Evolutionary conservation across 37 sponge, comb jelly and placozoan species (phyloP), one percentile per base, ranked within the genome.

Genomic region (Hormiphora californensis): DNA sequence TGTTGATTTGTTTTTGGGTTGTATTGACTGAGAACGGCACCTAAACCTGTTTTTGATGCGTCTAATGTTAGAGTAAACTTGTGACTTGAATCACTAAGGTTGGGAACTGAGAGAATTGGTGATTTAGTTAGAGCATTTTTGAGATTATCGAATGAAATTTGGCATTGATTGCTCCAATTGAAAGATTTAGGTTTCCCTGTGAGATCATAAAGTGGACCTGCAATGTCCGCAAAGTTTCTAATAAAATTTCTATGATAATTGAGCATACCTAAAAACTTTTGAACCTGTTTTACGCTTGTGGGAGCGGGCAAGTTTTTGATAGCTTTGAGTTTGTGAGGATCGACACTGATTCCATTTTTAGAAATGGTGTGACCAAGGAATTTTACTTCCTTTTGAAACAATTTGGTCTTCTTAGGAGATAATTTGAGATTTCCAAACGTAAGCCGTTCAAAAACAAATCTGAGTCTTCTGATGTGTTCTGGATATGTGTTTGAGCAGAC

Each of bases 231-330:
- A 31, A 65, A 65, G 15, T 32, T 4, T 33, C 9, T 4, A 33
- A 65, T 65, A 17, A 28, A 28, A 65, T 65, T 65, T 33, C 67
- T 3, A 28, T 65, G 67, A 32, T 33, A 65, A 31, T 65, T 65
- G 1, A 65, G 4, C 67, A 65, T 65, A 32, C 67, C 67, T 25
- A 65, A 38, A 65, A 65, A 65, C 5, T 31, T 65, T 31, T 65
- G 67, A 28, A 65, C 12, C 12, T 21, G 9, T 19, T 65, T 65
- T n/a, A n/a, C n/a, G n/a, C n/a, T 32, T 30, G 34, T 33, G 9
- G 67, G 67, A 32, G 67, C 17, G 32, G 67, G 37, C 36, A 65
- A 28, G 37, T 35, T 36, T 17, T 34, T 35, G 37, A 65, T 65
- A 4, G 67, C 36, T 4, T 25, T 65, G 1, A 65, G 8, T 19